A percentile compares a stretch with the other conserved stretches of the same genome.
phyloP scores from a whole-genome alignment of 2,113 vertebrate species.

The Brevimyrus niger region DNA sequence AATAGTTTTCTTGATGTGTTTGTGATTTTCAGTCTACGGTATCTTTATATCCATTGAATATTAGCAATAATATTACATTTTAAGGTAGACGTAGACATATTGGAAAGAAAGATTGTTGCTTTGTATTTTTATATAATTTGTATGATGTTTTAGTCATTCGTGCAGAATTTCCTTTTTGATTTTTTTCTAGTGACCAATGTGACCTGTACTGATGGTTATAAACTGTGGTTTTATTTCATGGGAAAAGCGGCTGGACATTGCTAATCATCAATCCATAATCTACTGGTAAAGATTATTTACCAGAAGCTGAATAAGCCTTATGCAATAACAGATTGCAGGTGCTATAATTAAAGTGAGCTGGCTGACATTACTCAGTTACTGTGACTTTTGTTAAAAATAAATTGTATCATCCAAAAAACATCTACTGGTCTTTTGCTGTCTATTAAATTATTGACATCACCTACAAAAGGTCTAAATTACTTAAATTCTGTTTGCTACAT shows the following conservation, averaged over 20 bases:
- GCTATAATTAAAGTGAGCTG: background rate
- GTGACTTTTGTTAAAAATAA: conserved; percentile 8
- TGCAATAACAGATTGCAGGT: conserved; percentile 10
- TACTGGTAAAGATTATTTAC: background rate
- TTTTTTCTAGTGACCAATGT: background rate
- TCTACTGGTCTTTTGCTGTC: background rate
- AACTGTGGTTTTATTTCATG: conserved; percentile 5
- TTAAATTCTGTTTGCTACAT: background rate
- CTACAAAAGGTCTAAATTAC: background rate
- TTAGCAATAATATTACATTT: background rate
- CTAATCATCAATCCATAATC: background rate
- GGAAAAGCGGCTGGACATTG: background rate
- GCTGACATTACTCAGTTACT: background rate
- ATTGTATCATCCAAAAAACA: background rate
- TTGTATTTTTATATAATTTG: background rate
- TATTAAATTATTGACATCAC: background rate
- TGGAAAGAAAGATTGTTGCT: background rate
- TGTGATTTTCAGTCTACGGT: background rate
- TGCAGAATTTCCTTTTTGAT: background rate
- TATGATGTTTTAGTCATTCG: background rate
- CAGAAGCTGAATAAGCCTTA: background rate
- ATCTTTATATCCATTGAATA: background rate
- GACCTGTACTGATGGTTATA: conserved; percentile 3
- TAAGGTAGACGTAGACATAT: background rate
- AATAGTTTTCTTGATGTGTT: background rate